Base-by-base conservation (phyloP, 2,113 vertebrate genomes). In the Gracilinanus agilis region DNA sequence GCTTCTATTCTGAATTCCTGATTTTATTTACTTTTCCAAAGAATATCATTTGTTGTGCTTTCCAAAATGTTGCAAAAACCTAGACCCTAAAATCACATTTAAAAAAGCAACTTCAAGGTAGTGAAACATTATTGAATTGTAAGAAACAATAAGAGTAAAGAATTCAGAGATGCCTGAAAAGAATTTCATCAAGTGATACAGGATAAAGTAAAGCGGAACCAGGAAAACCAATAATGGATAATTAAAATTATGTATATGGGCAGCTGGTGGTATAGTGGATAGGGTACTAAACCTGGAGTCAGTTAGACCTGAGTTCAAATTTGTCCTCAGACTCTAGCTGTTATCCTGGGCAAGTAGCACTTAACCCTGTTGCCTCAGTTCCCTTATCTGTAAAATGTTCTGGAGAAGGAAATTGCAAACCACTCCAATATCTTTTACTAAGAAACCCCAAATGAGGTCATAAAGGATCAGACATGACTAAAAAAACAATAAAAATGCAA, bases 81-180 rank as follows among this genome's bases (percentile, higher is more conserved):
- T 94, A 27, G 92, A 92, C 56, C 24, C 54, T 91, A 94, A 49
- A 95, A 96, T 9, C 24, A 92, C 93, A 95, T 95, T 95, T 92
- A 90, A 88, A 91, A 92, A 83, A 95, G 92, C 40, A 90, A 10
- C 67, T 90, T 96, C 92, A 93, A 83, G 21, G 34, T 40, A 23
- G 19, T 40, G 67, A 83, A 83, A 83, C 19, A 40, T 40, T 21
- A 23, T 34, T 40, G 1, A 83, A 40, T 16, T 40, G 6, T 40
- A 75, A 75, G 34, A 75, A 67, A 67, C 11, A 49, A 49, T 49
- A 67, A 75, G 34, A 40, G 23, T 23, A 6, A 83, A 83, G 16
- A 83, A 83, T 83, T 83, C 67, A 40, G n/a, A 40, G 19, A 83
- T 40, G n/a, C 67, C 67, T 40, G 34, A 2, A 16, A 40, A 83